Base-by-base conservation (phyloP, 30 jellyfish, hydroid and myxozoan genomes). In the Turritopsis rubra region DNA sequence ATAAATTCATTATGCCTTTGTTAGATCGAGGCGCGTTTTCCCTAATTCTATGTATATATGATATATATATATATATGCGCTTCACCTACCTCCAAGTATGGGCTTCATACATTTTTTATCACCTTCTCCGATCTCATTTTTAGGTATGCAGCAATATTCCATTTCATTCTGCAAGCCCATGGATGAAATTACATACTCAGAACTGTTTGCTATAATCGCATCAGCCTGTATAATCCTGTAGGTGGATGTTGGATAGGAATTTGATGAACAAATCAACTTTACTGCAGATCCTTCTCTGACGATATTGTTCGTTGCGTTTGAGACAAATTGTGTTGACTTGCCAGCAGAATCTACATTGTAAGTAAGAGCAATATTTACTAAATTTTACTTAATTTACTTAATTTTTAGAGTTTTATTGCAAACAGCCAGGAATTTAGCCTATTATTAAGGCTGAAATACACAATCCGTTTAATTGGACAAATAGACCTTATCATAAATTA, bases 71-170 rank as follows among this genome's bases (percentile, higher is more conserved):
- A 41, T 3, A 41, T 3, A 41, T 13, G 13, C 60, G 60, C 13
- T 41, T 13, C 16, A 8, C 28, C 19, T 68, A 68, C 77, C 21
- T 68, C 77, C 77, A 27, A n/a, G 30, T 8, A 1, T 68, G 0
- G 30, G 77, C 28, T 68, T 1, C 16, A 68, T 17, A 68, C 77
- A 27, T 68, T 23, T 9, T 68, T 23, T 19, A n/a, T n/a, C 30
- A 7, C 77, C 77, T 27, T 68, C 77, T 68, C 77, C 77, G 30
- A 68, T 68, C 30, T 27, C 77, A 68, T 68, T 68, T 1, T 27
- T 68, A n/a, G 77, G 31, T 7, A 68, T n/a, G 8, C 77, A 68
- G 9, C 31, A n/a, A 1, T 68, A 68, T 27, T 27, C 28, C 4
- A 23, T 22, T 68, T 68, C 77, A 19, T 68, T 27, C 9, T 68